These are phyloP conservation scores for Coleophora deauratella DNA, from an alignment of 2,888 invertebrate genomes.

Conservation along the genomic window DNA sequence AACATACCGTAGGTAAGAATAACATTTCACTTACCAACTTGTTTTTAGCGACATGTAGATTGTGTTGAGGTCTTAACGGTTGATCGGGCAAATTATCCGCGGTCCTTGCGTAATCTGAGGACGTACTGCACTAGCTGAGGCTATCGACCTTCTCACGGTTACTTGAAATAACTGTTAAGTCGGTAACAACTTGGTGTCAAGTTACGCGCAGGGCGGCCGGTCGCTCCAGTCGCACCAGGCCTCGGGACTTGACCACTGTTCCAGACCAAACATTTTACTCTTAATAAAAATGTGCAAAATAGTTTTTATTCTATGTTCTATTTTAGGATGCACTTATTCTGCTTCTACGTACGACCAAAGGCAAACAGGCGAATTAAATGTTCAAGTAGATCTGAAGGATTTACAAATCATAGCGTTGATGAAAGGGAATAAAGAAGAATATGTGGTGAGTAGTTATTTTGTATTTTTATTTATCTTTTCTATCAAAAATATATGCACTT, in stretches of 20 bases:
- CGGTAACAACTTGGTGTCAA: conserved; percentile 62
- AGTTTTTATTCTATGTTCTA: conserved; percentile 19
- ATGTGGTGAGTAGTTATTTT: conserved; percentile 69
- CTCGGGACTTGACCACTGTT: conserved; percentile 41
- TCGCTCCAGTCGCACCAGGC: conserved; percentile 42
- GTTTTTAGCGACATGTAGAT: no score
- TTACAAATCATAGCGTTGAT: conserved; percentile 81
- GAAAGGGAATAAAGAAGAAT: conserved; percentile 75
- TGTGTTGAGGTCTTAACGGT: conserved; percentile 17
- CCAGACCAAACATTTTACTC: conserved; percentile 10
- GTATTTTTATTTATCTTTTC: background rate
- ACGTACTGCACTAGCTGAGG: conserved; percentile 55
- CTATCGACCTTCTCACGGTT: conserved; percentile 69
- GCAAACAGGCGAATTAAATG: conserved; percentile 85
- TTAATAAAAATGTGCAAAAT: conserved; percentile 16
- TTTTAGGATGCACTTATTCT: conserved; percentile 29
- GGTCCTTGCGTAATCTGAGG: conserved; percentile 54
- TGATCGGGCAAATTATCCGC: conserved; percentile 34
- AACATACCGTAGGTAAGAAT: no score
- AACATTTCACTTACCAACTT: no score
- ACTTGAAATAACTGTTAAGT: conserved; percentile 70
- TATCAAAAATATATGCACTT: background rate
- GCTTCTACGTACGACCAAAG: conserved; percentile 76
- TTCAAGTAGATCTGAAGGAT: conserved; percentile 86
- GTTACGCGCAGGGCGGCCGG: conserved; percentile 44